Percentiles rank a stretch among this genome's conserved stretches.
phyloP scores from a whole-genome alignment of 2,113 vertebrate genomes.

The Oryctolagus cuniculus region DNA sequence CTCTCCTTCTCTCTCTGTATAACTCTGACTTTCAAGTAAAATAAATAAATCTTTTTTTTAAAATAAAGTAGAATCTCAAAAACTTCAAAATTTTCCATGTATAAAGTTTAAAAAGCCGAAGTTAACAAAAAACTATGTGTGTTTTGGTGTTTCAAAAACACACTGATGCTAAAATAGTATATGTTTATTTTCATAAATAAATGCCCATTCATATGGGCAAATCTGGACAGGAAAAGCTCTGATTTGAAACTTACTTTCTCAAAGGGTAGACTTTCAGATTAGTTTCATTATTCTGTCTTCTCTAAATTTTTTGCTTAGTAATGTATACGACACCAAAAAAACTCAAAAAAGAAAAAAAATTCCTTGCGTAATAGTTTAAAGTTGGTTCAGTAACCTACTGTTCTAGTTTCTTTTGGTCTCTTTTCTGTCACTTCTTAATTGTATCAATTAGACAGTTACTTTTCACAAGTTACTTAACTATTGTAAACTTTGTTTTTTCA shows the following conservation, averaged over 20 bases:
- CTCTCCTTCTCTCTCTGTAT: too few species aligned
- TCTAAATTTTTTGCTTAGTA: background rate
- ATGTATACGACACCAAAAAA: background rate
- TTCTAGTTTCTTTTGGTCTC: background rate
- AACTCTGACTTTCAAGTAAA: too few species aligned
- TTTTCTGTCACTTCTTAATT: background rate
- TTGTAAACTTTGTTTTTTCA: background rate
- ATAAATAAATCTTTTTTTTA: too few species aligned
- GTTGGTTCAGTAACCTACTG: background rate
- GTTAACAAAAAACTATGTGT: background rate
- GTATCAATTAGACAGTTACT: background rate
- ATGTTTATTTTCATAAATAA: background rate
- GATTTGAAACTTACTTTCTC: constrained; percentile 15
- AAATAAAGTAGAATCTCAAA: background rate
- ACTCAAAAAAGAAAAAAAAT: background rate
- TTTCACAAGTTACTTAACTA: background rate
- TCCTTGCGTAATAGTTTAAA: background rate
- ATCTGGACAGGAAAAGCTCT: background rate
- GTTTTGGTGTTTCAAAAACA: background rate
- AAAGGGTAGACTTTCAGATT: background rate
- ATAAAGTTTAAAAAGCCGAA: constrained; percentile 11
- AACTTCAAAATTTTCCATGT: background rate
- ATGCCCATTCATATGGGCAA: background rate
- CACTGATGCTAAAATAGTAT: background rate
- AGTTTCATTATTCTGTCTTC: constrained; percentile 12